Conservation (phyloP, 1,140 invertebrate species). For the Apis cerana region DNA sequence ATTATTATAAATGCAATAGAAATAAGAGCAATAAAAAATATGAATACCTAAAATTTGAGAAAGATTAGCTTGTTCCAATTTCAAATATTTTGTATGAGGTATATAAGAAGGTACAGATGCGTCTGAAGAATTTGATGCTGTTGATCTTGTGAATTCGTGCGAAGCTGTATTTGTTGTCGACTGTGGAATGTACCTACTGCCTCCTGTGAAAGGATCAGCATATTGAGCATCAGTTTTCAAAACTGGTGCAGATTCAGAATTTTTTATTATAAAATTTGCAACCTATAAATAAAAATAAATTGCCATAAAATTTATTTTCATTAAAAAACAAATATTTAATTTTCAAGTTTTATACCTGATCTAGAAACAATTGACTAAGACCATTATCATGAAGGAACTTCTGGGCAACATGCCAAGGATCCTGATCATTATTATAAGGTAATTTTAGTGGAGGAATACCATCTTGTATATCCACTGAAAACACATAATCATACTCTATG, state of each 20-base stretch:
- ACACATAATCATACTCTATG: constrained; percentile 97
- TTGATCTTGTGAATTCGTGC: constrained; percentile 29
- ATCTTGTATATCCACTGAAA: constrained; percentile 96
- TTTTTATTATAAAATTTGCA: constrained; percentile 96
- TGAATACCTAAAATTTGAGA: constrained; percentile 82
- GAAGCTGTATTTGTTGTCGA: constrained; percentile 51
- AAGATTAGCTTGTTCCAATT: constrained; percentile 86
- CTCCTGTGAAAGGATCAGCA: constrained; percentile 91
- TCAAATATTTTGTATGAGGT: constrained; percentile 78
- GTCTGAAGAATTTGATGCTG: constrained; percentile 67
- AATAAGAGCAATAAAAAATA: constrained; percentile 48
- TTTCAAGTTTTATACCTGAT: constrained; percentile 85
- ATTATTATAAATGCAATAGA: constrained; percentile 53
- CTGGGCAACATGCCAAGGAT: constrained; percentile 94
- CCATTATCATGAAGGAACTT: constrained; percentile 95
- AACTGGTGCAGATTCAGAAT: constrained; percentile 78
- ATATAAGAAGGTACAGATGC: constrained; percentile 68
- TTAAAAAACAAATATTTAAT: neutral
- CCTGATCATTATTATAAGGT: constrained; percentile 94
- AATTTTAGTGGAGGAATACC: constrained; percentile 93
- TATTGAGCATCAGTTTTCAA: constrained; percentile 80
- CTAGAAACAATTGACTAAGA: constrained; percentile 93
- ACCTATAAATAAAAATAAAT: constrained; percentile 83
- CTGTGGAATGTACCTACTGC: constrained; percentile 86
- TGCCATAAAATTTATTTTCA: constrained; percentile 14